Conservation (phyloP, 2,888 invertebrate species). For the Cantharis nigra region DNA sequence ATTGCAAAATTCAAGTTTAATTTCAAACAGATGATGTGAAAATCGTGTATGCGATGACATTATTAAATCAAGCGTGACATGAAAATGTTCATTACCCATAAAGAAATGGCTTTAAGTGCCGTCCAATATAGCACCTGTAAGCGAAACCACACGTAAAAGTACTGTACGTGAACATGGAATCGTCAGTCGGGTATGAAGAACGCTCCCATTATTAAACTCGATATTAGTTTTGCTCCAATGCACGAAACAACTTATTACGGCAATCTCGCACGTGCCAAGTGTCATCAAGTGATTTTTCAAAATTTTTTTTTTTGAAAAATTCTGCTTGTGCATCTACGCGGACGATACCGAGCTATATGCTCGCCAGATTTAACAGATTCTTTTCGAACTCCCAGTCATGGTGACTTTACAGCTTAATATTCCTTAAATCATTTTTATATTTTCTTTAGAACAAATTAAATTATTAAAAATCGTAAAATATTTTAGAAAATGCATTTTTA, state of each 20-base stretch:
- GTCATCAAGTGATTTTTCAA: neutral
- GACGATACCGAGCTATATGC: too few species aligned
- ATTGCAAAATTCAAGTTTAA: neutral
- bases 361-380: too few species aligned
- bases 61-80: neutral
- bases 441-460: neutral
- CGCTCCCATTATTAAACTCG: conserved; percentile 9
- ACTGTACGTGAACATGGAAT: conserved; percentile 4
- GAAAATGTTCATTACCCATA: neutral
- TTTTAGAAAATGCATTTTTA: neutral
- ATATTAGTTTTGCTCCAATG: conserved; percentile 14
- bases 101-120: neutral
- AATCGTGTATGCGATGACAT: neutral
- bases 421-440: too few species aligned
- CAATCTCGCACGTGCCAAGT: neutral
- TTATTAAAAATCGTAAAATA: neutral
- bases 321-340: too few species aligned
- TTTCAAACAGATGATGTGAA: neutral
- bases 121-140: neutral
- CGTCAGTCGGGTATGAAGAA: conserved; percentile 9
- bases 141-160: neutral
- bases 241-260: conserved; percentile 4
- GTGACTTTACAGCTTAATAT: too few species aligned
- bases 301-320: too few species aligned
- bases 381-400: too few species aligned